Conservation (phyloP, 2,113 vertebrate genomes). For the Riparia riparia region DNA sequence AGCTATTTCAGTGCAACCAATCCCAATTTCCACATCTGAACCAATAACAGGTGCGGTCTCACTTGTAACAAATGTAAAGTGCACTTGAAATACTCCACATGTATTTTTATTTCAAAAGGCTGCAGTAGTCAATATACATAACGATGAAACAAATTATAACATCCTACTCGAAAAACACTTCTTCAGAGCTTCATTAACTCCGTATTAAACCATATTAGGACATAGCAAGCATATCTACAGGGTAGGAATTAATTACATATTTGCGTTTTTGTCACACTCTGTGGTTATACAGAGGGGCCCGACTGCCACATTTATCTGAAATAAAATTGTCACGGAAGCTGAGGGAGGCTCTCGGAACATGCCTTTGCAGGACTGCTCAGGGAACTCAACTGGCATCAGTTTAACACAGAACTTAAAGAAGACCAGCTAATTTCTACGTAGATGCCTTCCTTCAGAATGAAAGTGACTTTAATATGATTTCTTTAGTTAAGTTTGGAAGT, state of each 20-base stretch:
- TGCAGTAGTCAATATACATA: background rate
- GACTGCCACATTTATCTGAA: background rate
- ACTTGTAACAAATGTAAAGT: background rate
- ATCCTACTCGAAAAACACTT: background rate
- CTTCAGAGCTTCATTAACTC: constrained; percentile 37
- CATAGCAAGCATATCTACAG: background rate
- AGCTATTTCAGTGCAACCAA: background rate
- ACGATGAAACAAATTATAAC: background rate
- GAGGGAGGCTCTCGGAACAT: background rate
- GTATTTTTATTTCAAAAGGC: background rate
- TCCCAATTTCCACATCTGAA: background rate
- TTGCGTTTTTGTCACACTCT: constrained; percentile 8
- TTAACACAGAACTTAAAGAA: background rate
- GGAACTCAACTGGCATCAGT: background rate
- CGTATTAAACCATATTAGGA: background rate
- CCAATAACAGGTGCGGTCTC: background rate
- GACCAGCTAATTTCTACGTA: background rate
- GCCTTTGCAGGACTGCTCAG: background rate
- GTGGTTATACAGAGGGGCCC: background rate
- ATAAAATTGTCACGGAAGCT: background rate
- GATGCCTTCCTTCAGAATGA: constrained; percentile 1
- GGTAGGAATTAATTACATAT: background rate
- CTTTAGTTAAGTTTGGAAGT: background rate
- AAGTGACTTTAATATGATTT: constrained; percentile 37
- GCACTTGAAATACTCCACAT: background rate